Evolutionary conservation across 2,888 invertebrate species (phyloP).

Genomic region (Zygothrica quintamaculata): DNA sequence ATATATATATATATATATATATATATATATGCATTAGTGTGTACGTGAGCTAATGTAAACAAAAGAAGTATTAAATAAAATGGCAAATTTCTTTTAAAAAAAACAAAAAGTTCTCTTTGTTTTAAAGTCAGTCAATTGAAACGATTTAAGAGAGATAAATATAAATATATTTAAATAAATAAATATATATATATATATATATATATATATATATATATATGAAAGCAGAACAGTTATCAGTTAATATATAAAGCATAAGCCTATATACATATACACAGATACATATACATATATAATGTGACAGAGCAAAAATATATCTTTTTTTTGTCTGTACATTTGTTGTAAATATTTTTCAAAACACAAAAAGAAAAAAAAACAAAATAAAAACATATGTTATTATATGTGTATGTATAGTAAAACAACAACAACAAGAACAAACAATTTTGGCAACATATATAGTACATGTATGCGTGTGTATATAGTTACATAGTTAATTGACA

Average conservation of each 20-base stretch:
- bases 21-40: conserved; percentile 27
- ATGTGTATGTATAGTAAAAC: background rate
- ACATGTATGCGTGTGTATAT: conserved; percentile 8
- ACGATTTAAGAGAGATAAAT: conserved; percentile 13
- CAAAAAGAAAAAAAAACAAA: conserved; percentile 1
- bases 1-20: too few species aligned
- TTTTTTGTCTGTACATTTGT: conserved; percentile 15
- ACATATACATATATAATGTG: background rate
- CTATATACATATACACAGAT: too few species aligned
- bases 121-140: background rate
- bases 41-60: conserved; percentile 19
- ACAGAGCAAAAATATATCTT: conserved; percentile 10
- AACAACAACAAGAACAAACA: too few species aligned
- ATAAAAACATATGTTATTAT: too few species aligned
- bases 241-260: conserved; percentile 6
- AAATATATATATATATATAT: too few species aligned
- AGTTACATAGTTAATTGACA: background rate
- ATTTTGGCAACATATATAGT: too few species aligned
- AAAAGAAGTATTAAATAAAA: conserved; percentile 42
- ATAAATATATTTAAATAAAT: conserved; percentile 11
- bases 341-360: conserved; percentile 38
- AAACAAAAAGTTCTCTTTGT: too few species aligned
- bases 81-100: background rate
- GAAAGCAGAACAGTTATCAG: conserved; percentile 18
- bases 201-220: background rate